Conservation (phyloP, 2,113 vertebrate species). For the Callipepla squamata region DNA sequence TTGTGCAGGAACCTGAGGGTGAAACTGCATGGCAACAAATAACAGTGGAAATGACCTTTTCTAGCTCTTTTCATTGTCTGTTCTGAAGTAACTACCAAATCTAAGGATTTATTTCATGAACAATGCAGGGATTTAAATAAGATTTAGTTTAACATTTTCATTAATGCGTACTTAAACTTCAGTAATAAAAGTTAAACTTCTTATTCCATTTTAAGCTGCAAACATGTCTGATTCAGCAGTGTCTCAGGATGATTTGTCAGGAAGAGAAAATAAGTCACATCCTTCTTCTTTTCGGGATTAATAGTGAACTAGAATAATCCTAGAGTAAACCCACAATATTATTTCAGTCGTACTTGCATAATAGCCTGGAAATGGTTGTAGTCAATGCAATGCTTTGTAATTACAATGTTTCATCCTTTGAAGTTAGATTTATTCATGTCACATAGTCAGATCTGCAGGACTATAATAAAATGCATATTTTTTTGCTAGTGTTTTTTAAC, state of each 20-base stretch:
- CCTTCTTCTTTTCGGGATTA: conserved; percentile 38
- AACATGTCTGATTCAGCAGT: conserved; percentile 35
- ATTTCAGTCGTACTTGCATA: conserved; percentile 53
- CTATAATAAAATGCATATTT: not conserved
- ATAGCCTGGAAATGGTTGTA: conserved; percentile 31
- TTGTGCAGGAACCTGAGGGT: conserved; percentile 16
- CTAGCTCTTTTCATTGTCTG: not conserved
- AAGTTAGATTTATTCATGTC: conserved; percentile 30
- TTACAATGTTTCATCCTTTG: conserved; percentile 27
- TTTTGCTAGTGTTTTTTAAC: not conserved
- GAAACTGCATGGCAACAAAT: not conserved
- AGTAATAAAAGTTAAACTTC: not conserved
- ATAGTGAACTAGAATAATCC: conserved; percentile 24
- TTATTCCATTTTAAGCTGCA: conserved; percentile 39
- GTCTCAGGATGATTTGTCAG: conserved; percentile 51
- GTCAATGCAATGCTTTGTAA: not conserved
- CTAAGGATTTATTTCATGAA: not conserved
- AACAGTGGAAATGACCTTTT: conserved; percentile 9
- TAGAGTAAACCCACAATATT: conserved; percentile 10
- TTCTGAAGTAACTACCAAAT: not conserved
- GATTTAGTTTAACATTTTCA: conserved; percentile 4
- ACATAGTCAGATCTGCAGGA: not conserved
- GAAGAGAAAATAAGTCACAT: conserved; percentile 58
- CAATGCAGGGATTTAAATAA: conserved; percentile 13
- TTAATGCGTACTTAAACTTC: conserved; percentile 19